Conservation (phyloP, 2,113 vertebrate genomes). For the Dipodomys merriami region DNA sequence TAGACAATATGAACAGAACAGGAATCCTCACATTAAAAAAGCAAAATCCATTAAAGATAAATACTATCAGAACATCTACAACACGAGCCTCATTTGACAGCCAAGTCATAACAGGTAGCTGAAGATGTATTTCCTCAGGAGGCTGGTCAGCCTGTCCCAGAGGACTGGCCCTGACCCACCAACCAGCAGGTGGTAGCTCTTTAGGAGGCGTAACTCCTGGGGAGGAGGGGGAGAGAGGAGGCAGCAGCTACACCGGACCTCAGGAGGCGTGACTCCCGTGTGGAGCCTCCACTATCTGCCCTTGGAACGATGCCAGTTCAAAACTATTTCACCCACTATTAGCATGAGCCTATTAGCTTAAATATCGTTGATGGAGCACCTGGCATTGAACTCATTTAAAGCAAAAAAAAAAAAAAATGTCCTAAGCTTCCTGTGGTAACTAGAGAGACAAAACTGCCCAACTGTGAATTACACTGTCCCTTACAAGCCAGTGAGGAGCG, state of each 20-base stretch:
- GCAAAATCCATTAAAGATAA: not conserved
- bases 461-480: accelerated
- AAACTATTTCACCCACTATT: not conserved
- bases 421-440: not conserved
- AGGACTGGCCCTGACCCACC: too few species aligned
- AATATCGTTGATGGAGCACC: not conserved
- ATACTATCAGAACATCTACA: not conserved
- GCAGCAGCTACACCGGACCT: not conserved
- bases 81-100: not conserved
- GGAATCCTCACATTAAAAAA: not conserved
- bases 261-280: not conserved
- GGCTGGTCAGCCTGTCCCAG: not conserved
- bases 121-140: not conserved
- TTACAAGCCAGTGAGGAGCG: not conserved
- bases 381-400: not conserved
- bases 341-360: not conserved
- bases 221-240: not conserved
- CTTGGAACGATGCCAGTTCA: not conserved
- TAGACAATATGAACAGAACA: too few species aligned
- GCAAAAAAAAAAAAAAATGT: not conserved
- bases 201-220: too few species aligned
- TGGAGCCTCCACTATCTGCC: not conserved
- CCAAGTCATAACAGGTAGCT: not conserved
- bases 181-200: too few species aligned
- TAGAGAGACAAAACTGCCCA: not conserved